A percentile compares a stretch with the other conserved stretches of the same genome.
Conservation (phyloP, 1,140 invertebrate species). For the Eufriesea mexicana region DNA sequence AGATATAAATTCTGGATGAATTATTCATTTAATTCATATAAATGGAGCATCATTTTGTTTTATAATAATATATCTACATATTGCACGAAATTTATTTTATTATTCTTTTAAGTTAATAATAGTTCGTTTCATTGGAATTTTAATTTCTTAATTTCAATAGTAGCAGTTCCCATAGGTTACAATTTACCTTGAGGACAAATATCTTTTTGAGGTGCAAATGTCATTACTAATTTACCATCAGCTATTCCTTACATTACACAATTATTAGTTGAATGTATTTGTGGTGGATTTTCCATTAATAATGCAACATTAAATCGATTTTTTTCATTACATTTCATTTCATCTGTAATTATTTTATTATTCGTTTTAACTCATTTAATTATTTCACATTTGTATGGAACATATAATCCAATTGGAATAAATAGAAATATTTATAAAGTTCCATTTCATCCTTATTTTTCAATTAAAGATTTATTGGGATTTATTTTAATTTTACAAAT, state of each 20-base stretch:
- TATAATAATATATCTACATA: no score
- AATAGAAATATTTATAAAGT: no score
- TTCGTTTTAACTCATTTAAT: slow-evolving; percentile 85
- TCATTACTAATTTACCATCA: slow-evolving; percentile 88
- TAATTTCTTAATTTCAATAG: slow-evolving; percentile 86
- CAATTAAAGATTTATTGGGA: no score
- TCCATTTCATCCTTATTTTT: no score
- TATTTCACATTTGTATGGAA: slow-evolving; percentile 85
- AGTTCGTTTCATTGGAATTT: slow-evolving; percentile 83
- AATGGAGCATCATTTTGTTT: no score
- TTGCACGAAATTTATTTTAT: no score
- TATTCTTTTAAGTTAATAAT: no score
- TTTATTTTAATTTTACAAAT: no score
- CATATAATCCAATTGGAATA: no score
- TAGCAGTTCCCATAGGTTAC: slow-evolving; percentile 87
- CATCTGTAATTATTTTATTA: slow-evolving; percentile 86
- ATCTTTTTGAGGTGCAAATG: no score
- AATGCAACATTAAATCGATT: slow-evolving; percentile 86
- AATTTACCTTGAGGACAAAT: slow-evolving; percentile 88
- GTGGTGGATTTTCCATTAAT: slow-evolving; percentile 87
- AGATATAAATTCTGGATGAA: no score
- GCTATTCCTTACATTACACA: slow-evolving; percentile 86
- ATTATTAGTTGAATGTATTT: slow-evolving; percentile 85
- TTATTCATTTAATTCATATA: no score
- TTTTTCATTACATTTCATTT: slow-evolving; percentile 78